Percentiles rank a stretch among this genome's conserved stretches.
Conservation (phyloP, 2,113 vertebrate species). For the Cyrtonyx montezumae region DNA sequence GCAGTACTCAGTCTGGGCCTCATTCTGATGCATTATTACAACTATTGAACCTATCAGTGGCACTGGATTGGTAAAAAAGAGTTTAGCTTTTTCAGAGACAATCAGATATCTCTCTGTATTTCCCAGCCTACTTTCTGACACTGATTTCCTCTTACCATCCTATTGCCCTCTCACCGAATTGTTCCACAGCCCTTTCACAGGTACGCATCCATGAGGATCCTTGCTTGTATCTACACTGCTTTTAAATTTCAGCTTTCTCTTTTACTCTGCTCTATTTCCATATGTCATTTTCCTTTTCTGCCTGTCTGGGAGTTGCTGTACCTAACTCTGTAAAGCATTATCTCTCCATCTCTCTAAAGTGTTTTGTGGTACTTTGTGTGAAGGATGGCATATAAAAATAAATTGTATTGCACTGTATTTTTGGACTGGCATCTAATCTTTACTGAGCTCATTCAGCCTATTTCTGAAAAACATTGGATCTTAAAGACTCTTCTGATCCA, state of each 20-base stretch:
- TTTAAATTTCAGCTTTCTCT: constrained; percentile 66
- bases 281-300: constrained; percentile 75
- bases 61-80: neutral
- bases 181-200: neutral
- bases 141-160: constrained; percentile 24
- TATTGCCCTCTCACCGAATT: neutral
- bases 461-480: constrained; percentile 71
- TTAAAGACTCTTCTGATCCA: constrained; percentile 71
- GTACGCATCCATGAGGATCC: constrained; percentile 47
- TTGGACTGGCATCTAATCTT: constrained; percentile 75
- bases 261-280: constrained; percentile 67
- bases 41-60: neutral
- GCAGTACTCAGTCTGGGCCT: neutral
- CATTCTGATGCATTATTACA: neutral
- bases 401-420: constrained; percentile 76
- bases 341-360: constrained; percentile 74
- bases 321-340: constrained; percentile 75
- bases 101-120: neutral
- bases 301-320: constrained; percentile 70
- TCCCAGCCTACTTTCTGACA: neutral
- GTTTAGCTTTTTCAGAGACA: neutral
- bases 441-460: constrained; percentile 65
- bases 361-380: constrained; percentile 76
- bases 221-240: constrained; percentile 67
- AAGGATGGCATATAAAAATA: constrained; percentile 77